These are phyloP conservation scores for Dasysyrphus albostriatus DNA, from an alignment of 2,888 invertebrate species.

Conservation along the genomic window DNA sequence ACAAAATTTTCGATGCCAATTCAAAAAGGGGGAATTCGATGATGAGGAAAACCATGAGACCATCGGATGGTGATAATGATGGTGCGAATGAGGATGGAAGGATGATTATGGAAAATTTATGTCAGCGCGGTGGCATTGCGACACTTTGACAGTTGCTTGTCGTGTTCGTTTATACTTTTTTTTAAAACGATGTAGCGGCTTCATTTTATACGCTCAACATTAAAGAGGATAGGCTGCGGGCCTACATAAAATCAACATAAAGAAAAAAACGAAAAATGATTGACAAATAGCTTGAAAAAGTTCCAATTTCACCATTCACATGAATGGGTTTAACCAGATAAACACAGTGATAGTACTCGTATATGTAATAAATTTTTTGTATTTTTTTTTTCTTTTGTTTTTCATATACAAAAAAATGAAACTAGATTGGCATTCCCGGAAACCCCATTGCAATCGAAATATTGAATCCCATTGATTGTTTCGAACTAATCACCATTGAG, in stretches of 20 bases:
- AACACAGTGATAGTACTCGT: conserved; percentile 10
- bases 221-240: conserved; percentile 7
- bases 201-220: conserved; percentile 13
- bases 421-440: conserved; percentile 67
- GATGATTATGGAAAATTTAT: conserved; percentile 64
- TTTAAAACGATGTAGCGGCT: conserved; percentile 40
- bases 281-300: conserved; percentile 55
- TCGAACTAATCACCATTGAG: conserved; percentile 67
- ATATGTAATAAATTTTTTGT: not conserved
- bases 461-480: conserved; percentile 68
- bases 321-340: conserved; percentile 41
- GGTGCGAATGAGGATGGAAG: conserved; percentile 51
- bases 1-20: conserved; percentile 48
- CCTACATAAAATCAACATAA: not conserved
- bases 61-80: conserved; percentile 59
- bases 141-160: conserved; percentile 61
- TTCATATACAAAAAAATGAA: conserved; percentile 26
- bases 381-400: not conserved
- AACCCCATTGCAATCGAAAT: conserved; percentile 50
- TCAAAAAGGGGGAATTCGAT: conserved; percentile 58
- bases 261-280: conserved; percentile 30
- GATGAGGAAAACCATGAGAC: conserved; percentile 11
- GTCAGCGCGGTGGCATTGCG: conserved; percentile 48
- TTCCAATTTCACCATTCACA: conserved; percentile 50
- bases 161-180: conserved; percentile 43